Conservation (phyloP, 2,888 invertebrate genomes). For the Orchesellides sinensis region DNA sequence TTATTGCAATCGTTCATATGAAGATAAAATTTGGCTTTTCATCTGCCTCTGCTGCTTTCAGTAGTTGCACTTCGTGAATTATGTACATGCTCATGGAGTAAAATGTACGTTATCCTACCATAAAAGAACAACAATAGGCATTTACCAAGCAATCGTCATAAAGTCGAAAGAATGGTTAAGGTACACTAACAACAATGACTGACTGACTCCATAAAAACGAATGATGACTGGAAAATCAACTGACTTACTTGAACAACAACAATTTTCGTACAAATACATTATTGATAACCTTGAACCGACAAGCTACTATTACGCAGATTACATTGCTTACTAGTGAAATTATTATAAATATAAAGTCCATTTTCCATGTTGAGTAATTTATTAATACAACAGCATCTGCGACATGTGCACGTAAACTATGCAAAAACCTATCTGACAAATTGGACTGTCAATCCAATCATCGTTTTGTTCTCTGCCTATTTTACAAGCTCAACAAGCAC, state of each 20-base stretch:
- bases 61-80: background rate
- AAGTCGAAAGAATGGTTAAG: no score
- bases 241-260: background rate
- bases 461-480: background rate
- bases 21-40: background rate
- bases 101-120: no score
- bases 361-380: no score
- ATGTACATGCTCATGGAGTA: no score
- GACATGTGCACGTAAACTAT: no score
- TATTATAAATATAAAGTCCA: background rate
- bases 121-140: no score
- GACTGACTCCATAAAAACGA: no score
- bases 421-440: constrained; percentile 30
- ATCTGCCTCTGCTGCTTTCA: background rate
- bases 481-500: background rate
- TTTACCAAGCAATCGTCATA: background rate
- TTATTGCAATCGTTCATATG: background rate
- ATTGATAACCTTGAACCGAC: constrained; percentile 29
- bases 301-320: background rate
- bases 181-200: no score
- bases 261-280: background rate
- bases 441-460: constrained; percentile 46
- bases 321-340: background rate
- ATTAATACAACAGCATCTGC: no score
- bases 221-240: constrained; percentile 32